Conservation (phyloP, 1,140 invertebrate species). For the Anoplophora glabripennis region DNA sequence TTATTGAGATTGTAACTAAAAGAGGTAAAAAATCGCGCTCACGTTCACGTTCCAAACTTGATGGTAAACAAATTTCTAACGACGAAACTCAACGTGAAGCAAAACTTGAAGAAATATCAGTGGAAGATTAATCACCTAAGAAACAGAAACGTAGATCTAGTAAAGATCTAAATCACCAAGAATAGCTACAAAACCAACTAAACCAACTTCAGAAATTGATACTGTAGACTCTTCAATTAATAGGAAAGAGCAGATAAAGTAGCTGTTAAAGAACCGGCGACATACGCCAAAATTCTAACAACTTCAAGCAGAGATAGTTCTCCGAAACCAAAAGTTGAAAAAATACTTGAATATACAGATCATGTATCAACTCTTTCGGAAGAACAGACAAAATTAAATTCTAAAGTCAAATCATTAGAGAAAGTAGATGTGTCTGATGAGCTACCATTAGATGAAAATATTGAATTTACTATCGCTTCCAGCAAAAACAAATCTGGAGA, state of each 20-base stretch:
- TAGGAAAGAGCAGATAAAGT: too few species aligned
- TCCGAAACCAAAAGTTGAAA: conserved; percentile 8
- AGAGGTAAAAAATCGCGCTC: conserved; percentile 50
- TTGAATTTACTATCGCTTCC: not conserved
- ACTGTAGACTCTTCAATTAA: not conserved
- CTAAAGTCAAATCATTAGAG: too few species aligned
- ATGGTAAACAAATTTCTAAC: not conserved
- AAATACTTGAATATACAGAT: too few species aligned
- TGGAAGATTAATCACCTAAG: not conserved
- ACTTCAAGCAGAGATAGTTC: conserved; percentile 24
- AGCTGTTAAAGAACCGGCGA: too few species aligned
- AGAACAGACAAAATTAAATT: too few species aligned
- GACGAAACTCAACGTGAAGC: not conserved
- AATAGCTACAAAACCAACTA: not conserved
- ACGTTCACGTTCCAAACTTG: conserved; percentile 25
- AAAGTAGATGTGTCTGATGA: too few species aligned
- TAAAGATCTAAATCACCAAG: not conserved
- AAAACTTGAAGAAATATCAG: not conserved
- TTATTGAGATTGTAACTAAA: conserved; percentile 23
- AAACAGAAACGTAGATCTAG: not conserved
- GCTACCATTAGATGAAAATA: not conserved
- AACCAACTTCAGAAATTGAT: not conserved
- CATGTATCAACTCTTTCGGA: too few species aligned
- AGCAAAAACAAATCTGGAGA: not conserved
- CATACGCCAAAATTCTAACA: conserved; percentile 15